Conservation (phyloP, 2,113 vertebrate species). For the Pogonocichla stellata region DNA sequence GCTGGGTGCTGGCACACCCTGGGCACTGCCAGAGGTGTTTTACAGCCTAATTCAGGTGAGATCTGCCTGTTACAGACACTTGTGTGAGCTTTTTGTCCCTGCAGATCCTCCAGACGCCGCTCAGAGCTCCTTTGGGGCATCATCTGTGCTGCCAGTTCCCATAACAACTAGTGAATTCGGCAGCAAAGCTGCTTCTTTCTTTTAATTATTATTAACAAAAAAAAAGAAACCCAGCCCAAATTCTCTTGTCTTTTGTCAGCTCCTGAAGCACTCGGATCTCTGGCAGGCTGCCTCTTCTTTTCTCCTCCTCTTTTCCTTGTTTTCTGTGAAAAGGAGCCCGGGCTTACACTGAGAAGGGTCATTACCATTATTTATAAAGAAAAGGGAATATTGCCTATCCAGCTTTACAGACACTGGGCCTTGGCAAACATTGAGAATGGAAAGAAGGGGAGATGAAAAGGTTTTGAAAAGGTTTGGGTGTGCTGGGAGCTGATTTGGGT, state of each 20-base stretch:
- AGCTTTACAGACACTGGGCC: background rate
- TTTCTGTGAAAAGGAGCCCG: conserved; percentile 46
- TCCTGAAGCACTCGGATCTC: conserved; percentile 61
- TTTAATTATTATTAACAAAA: background rate
- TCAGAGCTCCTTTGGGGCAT: conserved; percentile 34
- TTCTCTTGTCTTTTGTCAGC: conserved; percentile 69
- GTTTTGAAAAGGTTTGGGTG: background rate
- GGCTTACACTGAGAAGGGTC: background rate
- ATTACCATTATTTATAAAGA: conserved; percentile 18
- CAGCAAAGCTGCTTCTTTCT: background rate
- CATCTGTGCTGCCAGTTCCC: conserved; percentile 57
- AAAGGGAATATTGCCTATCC: background rate
- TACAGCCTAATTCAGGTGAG: background rate
- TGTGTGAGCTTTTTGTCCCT: background rate
- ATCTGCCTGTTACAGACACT: background rate
- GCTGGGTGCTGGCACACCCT: background rate
- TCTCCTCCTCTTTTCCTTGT: conserved; percentile 52
- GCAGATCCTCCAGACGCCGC: background rate
- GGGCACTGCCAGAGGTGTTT: rapidly evolving
- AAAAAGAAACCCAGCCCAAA: background rate
- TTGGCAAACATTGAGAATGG: conserved; percentile 33
- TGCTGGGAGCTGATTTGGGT: background rate
- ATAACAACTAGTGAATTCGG: conserved; percentile 62
- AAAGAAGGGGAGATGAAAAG: background rate
- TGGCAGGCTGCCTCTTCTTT: conserved; percentile 56